phyloP scores from a whole-genome alignment of 2,797 vertebrate genomes.

The Lagodon rhomboides region DNA sequence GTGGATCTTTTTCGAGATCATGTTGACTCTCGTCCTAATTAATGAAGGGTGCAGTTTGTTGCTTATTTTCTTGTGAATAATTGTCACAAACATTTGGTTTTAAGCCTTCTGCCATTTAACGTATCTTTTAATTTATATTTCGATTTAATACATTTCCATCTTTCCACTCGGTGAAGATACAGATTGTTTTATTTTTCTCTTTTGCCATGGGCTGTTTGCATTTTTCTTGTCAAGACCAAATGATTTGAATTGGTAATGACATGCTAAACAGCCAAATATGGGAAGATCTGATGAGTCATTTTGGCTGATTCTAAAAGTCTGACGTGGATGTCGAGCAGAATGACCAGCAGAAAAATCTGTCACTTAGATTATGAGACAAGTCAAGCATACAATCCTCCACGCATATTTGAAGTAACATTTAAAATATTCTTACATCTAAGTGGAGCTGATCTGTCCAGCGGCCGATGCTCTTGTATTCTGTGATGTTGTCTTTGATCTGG shows the following conservation, averaged over 20 bases:
- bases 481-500: constrained; percentile 90
- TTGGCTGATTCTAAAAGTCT: background rate
- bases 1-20: constrained; percentile 2
- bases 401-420: background rate
- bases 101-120: background rate
- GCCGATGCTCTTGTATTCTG: constrained; percentile 94
- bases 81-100: background rate
- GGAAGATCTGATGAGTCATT: background rate
- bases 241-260: background rate
- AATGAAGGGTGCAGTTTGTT: background rate
- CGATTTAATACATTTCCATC: background rate
- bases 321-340: background rate
- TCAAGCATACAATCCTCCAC: background rate
- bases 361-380: background rate
- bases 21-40: background rate
- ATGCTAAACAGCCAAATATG: background rate
- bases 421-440: constrained; percentile 86
- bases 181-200: background rate
- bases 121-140: background rate
- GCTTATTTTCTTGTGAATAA: background rate
- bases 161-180: constrained; percentile 1
- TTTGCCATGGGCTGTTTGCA: background rate
- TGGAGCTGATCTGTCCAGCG: constrained; percentile 93
- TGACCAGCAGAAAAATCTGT: background rate
- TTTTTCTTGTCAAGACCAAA: constrained; percentile 20